Base-by-base conservation (phyloP, 2,797 vertebrate species). In the Oreonectes daqikongensis region DNA sequence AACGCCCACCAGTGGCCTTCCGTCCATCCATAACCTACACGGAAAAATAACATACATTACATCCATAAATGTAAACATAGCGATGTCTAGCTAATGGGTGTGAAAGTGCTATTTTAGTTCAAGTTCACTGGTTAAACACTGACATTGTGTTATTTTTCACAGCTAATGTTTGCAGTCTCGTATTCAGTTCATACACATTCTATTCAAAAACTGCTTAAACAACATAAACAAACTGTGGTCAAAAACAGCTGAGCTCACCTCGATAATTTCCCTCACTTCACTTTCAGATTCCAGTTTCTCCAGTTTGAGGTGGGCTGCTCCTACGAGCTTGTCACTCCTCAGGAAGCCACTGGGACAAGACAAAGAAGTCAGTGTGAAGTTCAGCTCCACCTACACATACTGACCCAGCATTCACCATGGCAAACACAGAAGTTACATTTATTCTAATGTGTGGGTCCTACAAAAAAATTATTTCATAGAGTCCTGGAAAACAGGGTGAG, bases 241-340 rank as follows among this genome's bases (percentile, higher is more conserved):
- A n/a, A 26, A 50, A 26, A 18, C 24, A n/a, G 10, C 9, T 28
- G 1, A 7, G 4, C 53, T 0, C 86, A 94, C 94, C 94, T 95
- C 94, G 0, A 96, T 88, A 12, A 97, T 98, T 86, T 98, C 96
- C 85, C 96, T 92, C 85, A 99, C 94, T 88, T 99, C 97, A 79
- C 97, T 98, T 86, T 95, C 93, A 0, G 91, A 89, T 87, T 98
- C 96, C 90, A 99, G 90, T 75, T 94, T 96, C 12, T 99, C 96
- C 89, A 99, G 89, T 86, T 98, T 99, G 63, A 99, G 82, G 2
- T 91, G 94, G 6, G 95, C 95, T n/a, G 93, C 91, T 75, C 97
- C 97, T 15, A 99, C 91, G 0, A 95, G 93, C 88, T 96, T 99
- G 90, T 98, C 96, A 53, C 96, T 98, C 86, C 96, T 93, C 85